These are phyloP conservation scores for Tenebrosternarchus preto DNA, from an alignment of 2,113 vertebrate genomes.

Conservation along the genomic window DNA sequence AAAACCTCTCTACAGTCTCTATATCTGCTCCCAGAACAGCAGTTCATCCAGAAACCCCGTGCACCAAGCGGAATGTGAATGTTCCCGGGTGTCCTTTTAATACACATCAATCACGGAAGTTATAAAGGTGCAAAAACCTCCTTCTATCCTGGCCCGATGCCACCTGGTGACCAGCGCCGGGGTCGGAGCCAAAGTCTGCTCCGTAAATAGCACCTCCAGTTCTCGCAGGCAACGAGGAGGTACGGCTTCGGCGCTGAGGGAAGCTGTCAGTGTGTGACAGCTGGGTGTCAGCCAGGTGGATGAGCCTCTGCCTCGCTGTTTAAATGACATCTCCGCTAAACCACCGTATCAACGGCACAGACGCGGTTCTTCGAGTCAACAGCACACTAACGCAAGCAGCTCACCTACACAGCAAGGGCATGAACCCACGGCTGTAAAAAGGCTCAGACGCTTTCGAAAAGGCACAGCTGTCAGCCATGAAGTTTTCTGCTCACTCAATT, in stretches of 20 bases:
- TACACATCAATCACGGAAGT: conserved; percentile 37
- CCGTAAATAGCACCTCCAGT: conserved; percentile 45
- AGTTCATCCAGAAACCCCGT: neutral
- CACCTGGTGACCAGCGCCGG: conserved; percentile 22
- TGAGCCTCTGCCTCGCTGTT: conserved; percentile 36
- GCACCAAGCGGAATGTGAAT: neutral
- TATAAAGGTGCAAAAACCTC: conserved; percentile 33
- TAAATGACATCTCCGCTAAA: conserved; percentile 41
- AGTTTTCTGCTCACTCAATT: neutral
- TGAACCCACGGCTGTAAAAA: conserved; percentile 15
- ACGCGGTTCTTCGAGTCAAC: conserved; percentile 11
- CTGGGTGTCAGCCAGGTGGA: conserved; percentile 45
- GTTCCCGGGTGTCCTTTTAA: conserved; percentile 34
- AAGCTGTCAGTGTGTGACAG: conserved; percentile 53
- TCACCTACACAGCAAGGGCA: neutral
- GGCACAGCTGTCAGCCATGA: conserved; percentile 11
- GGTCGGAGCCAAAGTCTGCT: conserved; percentile 24
- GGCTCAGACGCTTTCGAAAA: conserved; percentile 28
- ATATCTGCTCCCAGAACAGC: neutral
- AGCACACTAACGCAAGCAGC: conserved; percentile 14
- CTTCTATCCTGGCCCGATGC: conserved; percentile 5
- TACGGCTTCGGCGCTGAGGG: conserved; percentile 35
- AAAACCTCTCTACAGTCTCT: neutral
- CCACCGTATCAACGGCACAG: conserved; percentile 22
- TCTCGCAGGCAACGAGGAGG: conserved; percentile 45